A percentile compares a stretch with the other conserved stretches of the same genome.
phyloP scores from a whole-genome alignment of 1,140 invertebrate genomes.

The Procambarus virginalis region DNA sequence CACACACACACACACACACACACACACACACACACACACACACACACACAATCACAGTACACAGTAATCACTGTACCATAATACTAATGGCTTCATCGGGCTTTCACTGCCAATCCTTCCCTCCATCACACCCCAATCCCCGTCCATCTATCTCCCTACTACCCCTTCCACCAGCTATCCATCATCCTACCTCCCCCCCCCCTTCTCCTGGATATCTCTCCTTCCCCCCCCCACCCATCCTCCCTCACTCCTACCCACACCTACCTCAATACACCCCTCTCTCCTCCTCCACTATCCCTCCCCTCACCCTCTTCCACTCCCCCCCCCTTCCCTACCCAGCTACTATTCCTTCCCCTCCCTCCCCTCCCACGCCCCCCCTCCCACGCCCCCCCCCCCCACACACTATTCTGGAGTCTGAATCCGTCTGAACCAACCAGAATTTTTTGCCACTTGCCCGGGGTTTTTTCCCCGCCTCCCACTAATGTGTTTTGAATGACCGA shows the following conservation, averaged over 20 bases:
- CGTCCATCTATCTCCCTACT: too few relatives aligned
- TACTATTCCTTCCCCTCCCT: not conserved
- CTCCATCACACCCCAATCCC: too few relatives aligned
- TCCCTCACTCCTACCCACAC: not conserved
- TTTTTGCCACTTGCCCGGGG: not conserved
- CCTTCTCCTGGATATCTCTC: not conserved
- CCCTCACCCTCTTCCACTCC: not conserved
- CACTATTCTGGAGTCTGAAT: not conserved
- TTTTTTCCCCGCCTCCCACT: constrained; percentile 4
- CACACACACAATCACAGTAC: too few relatives aligned
- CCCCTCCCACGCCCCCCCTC: not conserved
- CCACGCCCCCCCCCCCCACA: not conserved
- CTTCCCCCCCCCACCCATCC: not conserved
- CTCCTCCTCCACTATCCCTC: not conserved
- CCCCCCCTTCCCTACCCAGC: not conserved
- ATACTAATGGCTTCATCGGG: too few relatives aligned
- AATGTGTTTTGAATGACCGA: constrained; percentile 42
- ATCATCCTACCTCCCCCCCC: not conserved
- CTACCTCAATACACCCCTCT: too few relatives aligned
- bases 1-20: too few relatives aligned
- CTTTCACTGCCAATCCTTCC: not conserved
- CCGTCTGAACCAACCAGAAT: not conserved
- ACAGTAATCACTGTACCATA: too few relatives aligned
- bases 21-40: too few relatives aligned
- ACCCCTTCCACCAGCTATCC: not conserved